Evolutionary conservation across 1,140 invertebrate genomes (phyloP), one percentile per base, ranked within the genome.

Genomic region (Polypedilum pembai): DNA sequence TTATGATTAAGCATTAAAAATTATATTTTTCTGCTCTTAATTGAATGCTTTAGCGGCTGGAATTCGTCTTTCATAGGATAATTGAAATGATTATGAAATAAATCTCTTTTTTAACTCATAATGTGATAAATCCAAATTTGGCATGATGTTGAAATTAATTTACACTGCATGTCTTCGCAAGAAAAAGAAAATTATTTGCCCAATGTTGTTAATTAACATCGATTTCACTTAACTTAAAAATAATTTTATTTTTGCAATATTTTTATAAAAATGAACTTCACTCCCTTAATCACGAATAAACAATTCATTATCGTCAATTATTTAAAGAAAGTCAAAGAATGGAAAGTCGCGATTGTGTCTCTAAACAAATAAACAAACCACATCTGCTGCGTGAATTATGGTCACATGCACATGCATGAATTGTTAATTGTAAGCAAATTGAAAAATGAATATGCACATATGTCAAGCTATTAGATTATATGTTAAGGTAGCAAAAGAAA

Each of bases 341-440:
- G 24, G 24, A 33, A 33, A 33, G 24, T 33, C 24, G 24, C 24
- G 24, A 33, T 33, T 33, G 24, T 33, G 24, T 33, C 24, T 33
- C 5, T 33, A 33, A 33, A 33, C 5, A 33, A 33, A 33, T 33
- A 33, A 17, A 56, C 10, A 56, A 56, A 17, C 45, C 2, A 2
- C 45, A 56, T 56, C 45, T 56, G 45, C 45, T 12, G 45, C 45
- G 45, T 56, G 45, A 56, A 56, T 17, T 56, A 56, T 56, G 10
- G 45, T 12, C 45, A 17, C 10, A 56, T 56, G 45, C 10, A 15
- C 2, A 56, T 20, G 17, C 17, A 21, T 69, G 18, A 69, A 18
- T 69, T 56, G 45, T 56, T 69, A 69, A 69, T 69, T 69, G 65
- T 69, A 69, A 69, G 65, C 65, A 69, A 69, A 69, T 69, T 69